Evolutionary conservation across 2,797 vertebrate genomes (phyloP), one percentile per base, ranked within the genome.

Genomic region (Peromyscus eremicus): DNA sequence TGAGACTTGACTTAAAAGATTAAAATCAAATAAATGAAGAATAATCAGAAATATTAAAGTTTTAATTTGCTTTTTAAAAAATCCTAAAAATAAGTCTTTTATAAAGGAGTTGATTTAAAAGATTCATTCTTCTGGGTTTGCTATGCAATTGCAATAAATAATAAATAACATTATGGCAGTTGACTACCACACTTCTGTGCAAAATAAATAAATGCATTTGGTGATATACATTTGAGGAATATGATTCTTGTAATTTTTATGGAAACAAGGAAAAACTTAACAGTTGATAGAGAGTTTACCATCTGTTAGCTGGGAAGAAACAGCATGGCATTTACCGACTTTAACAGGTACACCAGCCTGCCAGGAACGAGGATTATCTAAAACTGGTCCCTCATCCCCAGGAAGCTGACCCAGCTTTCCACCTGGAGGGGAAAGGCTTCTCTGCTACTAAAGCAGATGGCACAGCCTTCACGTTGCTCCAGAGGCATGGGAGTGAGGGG

Each of bases 141-240:
- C 81, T 96, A 96, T 94, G 70, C 92, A 93, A 98, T 97, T 97
- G 95, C 92, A 97, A 84, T 97, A 97, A 98, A 84, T 97, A 97
- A 98, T 98, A 96, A 98, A 94, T 97, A 97, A 91, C 96, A 88
- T 94, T 94, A 77, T 91, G 97, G 90, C 95, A 95, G 90, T 98
- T 98, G 96, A 84, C 95, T 95, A 71, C 73, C 87, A 98, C 64
- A 97, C 25, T 89, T 98, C 71, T 19, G 97, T 98, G 92, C 82
- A 97, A 98, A 98, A 98, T 97, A 98, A 98, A 98, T 98, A 98
- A 98, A 98, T 98, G 97, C 93, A 93, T 98, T 98, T 98, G 94
- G 97, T 96, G 93, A 97, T 97, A 97, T 97, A 94, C 60, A 37
- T 98, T 97, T 82, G 91, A 98, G 89, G 89, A 97, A 89, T 97